Evolutionary conservation across 2,888 invertebrate genomes (phyloP), one percentile per base, ranked within the genome.

Genomic region (Linnaemya vulpina): DNA sequence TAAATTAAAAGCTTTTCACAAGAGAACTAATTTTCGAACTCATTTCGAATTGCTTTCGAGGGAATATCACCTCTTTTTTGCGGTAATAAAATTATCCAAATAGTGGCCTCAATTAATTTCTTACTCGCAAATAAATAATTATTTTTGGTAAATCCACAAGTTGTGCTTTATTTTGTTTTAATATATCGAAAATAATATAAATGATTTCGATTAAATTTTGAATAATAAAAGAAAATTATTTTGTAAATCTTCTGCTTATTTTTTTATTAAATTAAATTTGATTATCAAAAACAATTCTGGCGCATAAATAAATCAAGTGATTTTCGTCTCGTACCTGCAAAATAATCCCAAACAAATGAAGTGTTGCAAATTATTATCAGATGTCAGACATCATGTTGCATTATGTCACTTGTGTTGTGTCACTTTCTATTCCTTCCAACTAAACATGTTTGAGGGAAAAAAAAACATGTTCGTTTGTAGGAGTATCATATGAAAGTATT

Each of bases 371-470:
- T 75, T 75, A 79, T 70, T 62, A 70, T 43, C 63, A 70, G 43
- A 83, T 83, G 70, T 65, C 70, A 51, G 65, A 79, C 79, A 83
- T 79, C 78, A 71, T 40, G 58, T 78, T 46, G 30, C 9, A 25
- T 49, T 43, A 40, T 74, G 73, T 74, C 58, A 53, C 35, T 74
- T 63, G 49, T n/a, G n/a, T n/a, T n/a, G n/a, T n/a, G 15, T 53
- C 49, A 73, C 62, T 68, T 76, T 67, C 9, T n/a, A 49, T 67
- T 30, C 25, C 20, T 51, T 65, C 53, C 22, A 43, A 55, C 22
- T 10, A 38, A 62, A 51, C n/a, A 51, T 74, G 51, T 35, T 51
- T 35, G 9, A 49, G 5, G 5, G 43, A 55, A 9, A 49, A 10
- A 4, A 70, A 40, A 35, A 35, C 1, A 3, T 1, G 49, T 49